Conservation (phyloP, 2,113 vertebrate species). For the Motacilla alba region DNA sequence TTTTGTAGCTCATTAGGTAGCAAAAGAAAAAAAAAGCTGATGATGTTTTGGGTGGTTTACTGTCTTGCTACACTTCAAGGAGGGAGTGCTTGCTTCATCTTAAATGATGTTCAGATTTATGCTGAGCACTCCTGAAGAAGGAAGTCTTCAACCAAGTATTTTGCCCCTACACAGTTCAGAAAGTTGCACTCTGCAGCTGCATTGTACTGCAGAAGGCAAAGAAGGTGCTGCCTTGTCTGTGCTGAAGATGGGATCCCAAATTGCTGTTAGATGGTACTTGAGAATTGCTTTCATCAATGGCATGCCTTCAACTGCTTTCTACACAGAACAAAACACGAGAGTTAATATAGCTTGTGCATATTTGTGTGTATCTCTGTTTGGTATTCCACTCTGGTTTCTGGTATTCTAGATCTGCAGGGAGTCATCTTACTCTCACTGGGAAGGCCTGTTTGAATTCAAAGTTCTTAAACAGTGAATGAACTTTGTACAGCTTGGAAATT, state of each 20-base stretch:
- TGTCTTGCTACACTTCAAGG: not conserved
- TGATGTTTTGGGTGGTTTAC: not conserved
- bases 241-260: not conserved
- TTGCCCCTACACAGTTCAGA: rapidly evolving
- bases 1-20: not conserved
- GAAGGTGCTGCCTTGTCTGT: not conserved
- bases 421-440: not conserved
- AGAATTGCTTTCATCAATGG: not conserved
- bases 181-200: not conserved
- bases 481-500: not conserved
- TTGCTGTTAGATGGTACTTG: not conserved
- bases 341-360: not conserved
- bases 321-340: not conserved
- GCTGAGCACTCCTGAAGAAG: not conserved
- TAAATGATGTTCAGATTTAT: not conserved
- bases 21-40: not conserved
- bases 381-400: not conserved
- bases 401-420: not conserved
- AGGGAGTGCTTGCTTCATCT: not conserved
- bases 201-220: not conserved
- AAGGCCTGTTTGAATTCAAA: not conserved
- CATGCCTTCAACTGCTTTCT: not conserved
- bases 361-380: not conserved
- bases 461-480: not conserved
- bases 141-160: not conserved